A percentile compares a stretch with the other conserved stretches of the same genome.
phyloP scores from a whole-genome alignment of 1,140 invertebrate genomes.

The Sarcophaga peregrina region DNA sequence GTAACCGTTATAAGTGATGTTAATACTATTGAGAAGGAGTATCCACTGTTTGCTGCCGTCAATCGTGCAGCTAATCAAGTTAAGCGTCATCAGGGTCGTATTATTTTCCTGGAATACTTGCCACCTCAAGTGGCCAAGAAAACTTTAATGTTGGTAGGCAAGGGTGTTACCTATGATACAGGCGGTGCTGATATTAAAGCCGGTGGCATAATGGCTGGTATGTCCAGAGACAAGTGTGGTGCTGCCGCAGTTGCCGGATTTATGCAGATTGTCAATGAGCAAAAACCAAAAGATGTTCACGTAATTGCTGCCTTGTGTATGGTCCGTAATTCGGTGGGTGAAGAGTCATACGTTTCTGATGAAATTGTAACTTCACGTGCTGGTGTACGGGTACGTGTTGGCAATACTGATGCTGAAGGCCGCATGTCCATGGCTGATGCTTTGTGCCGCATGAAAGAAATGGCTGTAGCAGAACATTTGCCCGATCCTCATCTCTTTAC shows the following conservation, averaged over 20 bases:
- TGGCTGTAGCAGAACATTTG: conserved; percentile 69
- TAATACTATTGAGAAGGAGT: too few species aligned
- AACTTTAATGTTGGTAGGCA: conserved; percentile 91
- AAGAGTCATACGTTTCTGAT: conserved; percentile 91
- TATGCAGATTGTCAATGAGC: too few species aligned
- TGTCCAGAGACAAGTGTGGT: too few species aligned
- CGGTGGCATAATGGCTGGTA: too few species aligned
- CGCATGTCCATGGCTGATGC: conserved; percentile 95
- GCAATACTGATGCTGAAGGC: conserved; percentile 97
- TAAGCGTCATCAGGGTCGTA: conserved; percentile 81
- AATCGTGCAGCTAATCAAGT: conserved; percentile 85
- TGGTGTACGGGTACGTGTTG: conserved; percentile 85
- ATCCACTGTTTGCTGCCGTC: conserved; percentile 90
- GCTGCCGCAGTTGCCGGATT: too few species aligned
- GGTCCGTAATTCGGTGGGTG: conserved; percentile 92
- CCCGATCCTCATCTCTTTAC: conserved; percentile 91
- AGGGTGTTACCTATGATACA: conserved; percentile 98
- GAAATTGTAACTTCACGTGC: conserved; percentile 89
- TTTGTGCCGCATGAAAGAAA: too few species aligned
- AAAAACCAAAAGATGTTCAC: conserved; percentile 85
- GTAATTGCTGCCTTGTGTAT: conserved; percentile 88
- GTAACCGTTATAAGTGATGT: too few species aligned
- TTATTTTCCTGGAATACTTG: conserved; percentile 89
- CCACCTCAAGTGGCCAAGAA: conserved; percentile 73
- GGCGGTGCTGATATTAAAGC: too few species aligned